Percentiles rank a stretch among this genome's conserved stretches.
Conservation (phyloP, 2,113 vertebrate genomes). For the Myiozetetes cayanensis region DNA sequence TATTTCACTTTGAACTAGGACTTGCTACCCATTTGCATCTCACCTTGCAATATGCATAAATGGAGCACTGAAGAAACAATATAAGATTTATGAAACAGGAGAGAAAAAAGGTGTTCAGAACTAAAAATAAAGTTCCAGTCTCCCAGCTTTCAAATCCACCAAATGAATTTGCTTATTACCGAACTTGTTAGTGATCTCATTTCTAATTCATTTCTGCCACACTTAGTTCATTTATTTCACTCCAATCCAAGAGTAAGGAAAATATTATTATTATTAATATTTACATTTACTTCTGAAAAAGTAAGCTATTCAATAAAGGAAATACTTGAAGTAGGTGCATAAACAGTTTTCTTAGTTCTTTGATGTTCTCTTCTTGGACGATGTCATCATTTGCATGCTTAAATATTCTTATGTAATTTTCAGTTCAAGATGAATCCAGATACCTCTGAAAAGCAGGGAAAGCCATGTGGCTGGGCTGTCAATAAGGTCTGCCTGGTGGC, state of each 20-base stretch:
- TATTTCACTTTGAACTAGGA: not conserved
- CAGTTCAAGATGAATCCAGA: not conserved
- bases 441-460: not conserved
- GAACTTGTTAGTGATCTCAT: not conserved
- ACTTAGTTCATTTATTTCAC: not conserved
- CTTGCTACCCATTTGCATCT: not conserved
- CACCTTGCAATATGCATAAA: not conserved
- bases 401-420: not conserved
- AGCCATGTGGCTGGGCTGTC: no score
- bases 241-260: not conserved
- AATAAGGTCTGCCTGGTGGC: no score
- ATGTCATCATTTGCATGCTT: not conserved
- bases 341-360: not conserved
- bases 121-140: not conserved
- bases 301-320: not conserved
- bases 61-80: not conserved
- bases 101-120: not conserved
- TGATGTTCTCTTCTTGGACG: not conserved
- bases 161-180: not conserved
- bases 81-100: not conserved
- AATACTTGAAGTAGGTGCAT: not conserved
- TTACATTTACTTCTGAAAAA: not conserved
- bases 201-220: not conserved
- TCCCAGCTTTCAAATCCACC: not conserved
- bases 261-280: not conserved